Evolutionary conservation across 2,797 vertebrate genomes (phyloP), one percentile per base, ranked within the genome.

Genomic region (Bradypus variegatus): DNA sequence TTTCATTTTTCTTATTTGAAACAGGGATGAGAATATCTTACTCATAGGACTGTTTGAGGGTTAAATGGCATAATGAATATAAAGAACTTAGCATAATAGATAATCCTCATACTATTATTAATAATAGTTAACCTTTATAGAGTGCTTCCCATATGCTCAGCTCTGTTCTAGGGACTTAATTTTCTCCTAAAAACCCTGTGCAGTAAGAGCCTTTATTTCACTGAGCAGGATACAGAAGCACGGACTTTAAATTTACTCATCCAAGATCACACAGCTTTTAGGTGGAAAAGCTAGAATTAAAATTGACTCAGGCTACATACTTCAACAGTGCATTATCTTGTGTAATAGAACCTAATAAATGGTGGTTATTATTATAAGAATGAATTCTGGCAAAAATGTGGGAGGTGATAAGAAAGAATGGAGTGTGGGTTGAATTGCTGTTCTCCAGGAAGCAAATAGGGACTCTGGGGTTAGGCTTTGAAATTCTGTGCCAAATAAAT

Each of bases 381-480:
- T 27, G 62, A 87, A 75, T 50, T 15, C 55, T 85, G 50, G 73
- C 82, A 94, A 55, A 75, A 31, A 65, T 67, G 53, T 76, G 78
- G 84, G 65, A 60, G 80, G 55, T 64, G 72, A 76, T 16, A 73
- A 60, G 72, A 48, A 93, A 82, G 62, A 87, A 79, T 6, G 6
- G 60, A 78, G 38, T 36, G 41, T 78, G 69, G 60, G 72, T 48
- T 41, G 60, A 90, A 94, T 33, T 69, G 21, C 36, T 73, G 3
- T 65, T 80, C 73, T 86, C 53, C 5, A n/a, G 48, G 72, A 92
- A 65, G 33, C 6, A 93, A 94, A 91, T 10, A 70, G 87, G 19
- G 91, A 69, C 38, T n/a, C 38, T 13, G 58, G 50, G 55, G 8
- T 86, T 82, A 88, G 91, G 76, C 50, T 95, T 91, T 94, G 89